Base-by-base conservation (phyloP, 1,140 invertebrate genomes). In the Eufriesea mexicana region DNA sequence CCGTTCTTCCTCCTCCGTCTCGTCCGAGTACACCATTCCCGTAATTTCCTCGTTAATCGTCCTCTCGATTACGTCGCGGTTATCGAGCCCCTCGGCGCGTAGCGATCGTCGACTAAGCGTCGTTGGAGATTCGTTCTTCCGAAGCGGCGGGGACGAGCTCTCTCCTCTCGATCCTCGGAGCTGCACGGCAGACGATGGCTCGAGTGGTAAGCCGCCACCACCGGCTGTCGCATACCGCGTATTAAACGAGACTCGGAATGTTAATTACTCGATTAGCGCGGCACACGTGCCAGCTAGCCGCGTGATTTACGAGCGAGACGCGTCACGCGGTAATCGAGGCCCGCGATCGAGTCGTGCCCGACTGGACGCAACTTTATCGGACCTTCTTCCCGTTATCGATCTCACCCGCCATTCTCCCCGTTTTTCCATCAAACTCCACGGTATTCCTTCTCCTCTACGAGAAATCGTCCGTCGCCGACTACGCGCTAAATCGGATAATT, bases 181-280 rank as follows among this genome's bases (percentile, higher is more conserved):
- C n/a, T n/a, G n/a, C n/a, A n/a, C n/a, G n/a, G n/a, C n/a, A n/a
- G n/a, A n/a, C 62, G 20, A 23, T 12, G 35, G 28, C 20, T 35
- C 61, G 59, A 28, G 59, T 35, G 16, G 28, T 61, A 51, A n/a
- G n/a, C n/a, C 57, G 59, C 49, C 72, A 70, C 51, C 70, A 64
- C 62, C 74, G 62, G 55, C 85, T 64, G 66, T 72, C 79, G 76
- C 76, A 51, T 85, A 80, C 62, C 77, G 83, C 68, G 77, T 88
- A 88, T 85, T 85, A 89, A 88, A 89, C 86, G 86, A 87, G 83
- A 72, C 84, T 88, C 72, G 86, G 87, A 89, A 89, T 89, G 87
- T 89, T 89, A 89, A 89, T 89, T 88, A 85, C 87, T 89, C 87
- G 87, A 89, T 89, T 89, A 89, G 70, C 74, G 78, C 28, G 72